phyloP scores from a whole-genome alignment of 2,797 vertebrate species.

The Thunnus albacares region DNA sequence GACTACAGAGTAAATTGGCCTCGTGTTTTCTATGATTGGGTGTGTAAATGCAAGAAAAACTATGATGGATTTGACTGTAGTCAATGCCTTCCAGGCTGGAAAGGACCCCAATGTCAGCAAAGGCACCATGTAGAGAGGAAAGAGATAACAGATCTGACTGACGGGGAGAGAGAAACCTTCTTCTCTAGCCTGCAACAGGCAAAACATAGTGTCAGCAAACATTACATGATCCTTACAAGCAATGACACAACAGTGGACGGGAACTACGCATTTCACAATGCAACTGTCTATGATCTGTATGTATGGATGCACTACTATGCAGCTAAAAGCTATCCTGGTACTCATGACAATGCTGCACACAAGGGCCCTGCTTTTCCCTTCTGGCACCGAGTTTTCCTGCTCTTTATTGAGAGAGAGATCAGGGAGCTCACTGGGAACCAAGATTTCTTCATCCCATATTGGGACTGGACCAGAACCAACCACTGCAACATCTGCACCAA shows the following conservation, averaged over 20 bases:
- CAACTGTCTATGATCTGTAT: constrained; percentile 48
- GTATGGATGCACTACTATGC: constrained; percentile 58
- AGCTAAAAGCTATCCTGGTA: constrained; percentile 14
- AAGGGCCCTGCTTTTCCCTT: constrained; percentile 30
- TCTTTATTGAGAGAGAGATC: constrained; percentile 52
- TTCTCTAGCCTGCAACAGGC: constrained; percentile 28
- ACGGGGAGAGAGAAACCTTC: constrained; percentile 36
- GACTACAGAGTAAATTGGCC: constrained; percentile 57
- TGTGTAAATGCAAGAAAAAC: constrained; percentile 43
- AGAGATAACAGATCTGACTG: constrained; percentile 50
- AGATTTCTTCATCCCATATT: constrained; percentile 51
- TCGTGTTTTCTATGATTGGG: constrained; percentile 30
- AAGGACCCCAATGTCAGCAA: constrained; percentile 5
- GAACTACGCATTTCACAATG: constrained; percentile 27
- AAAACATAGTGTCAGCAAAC: constrained; percentile 35
- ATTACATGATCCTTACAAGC: constrained; percentile 43
- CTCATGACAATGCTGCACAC: constrained; percentile 35
- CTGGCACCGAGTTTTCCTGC: constrained; percentile 47
- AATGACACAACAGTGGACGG: constrained; percentile 19
- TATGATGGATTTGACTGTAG: constrained; percentile 58
- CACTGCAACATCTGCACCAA: constrained; percentile 54
- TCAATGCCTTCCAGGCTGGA: constrained; percentile 47
- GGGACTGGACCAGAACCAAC: constrained; percentile 51
- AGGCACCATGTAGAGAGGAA: constrained; percentile 28
- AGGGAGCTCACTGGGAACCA: constrained; percentile 45